These are phyloP conservation scores for Trachelipus rathkii DNA, from an alignment of 1,140 invertebrate species.

Conservation along the genomic window DNA sequence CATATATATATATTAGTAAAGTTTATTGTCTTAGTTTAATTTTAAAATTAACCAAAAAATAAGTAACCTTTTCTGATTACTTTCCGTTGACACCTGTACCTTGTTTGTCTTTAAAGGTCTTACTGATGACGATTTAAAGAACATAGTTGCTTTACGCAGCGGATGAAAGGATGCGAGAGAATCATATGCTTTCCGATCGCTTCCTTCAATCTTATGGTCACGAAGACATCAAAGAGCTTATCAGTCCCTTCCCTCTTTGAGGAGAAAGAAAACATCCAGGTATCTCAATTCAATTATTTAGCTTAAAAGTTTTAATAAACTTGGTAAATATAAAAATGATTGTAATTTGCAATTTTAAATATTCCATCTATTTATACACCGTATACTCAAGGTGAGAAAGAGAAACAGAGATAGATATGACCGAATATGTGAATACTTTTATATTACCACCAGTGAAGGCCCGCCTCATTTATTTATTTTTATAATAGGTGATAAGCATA, in stretches of 20 bases:
- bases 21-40: no score
- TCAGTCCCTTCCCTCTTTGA: constrained; percentile 90
- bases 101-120: constrained; percentile 66
- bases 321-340: no score
- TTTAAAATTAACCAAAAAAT: no score
- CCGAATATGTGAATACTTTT: no score
- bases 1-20: no score
- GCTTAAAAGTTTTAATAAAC: background rate
- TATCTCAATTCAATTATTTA: constrained; percentile 47
- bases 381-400: no score
- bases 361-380: no score
- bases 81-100: no score
- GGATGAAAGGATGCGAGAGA: constrained; percentile 87
- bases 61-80: no score
- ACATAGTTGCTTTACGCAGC: constrained; percentile 82
- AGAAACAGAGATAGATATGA: no score
- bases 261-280: constrained; percentile 97
- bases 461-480: background rate
- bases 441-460: no score
- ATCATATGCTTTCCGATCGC: constrained; percentile 93
- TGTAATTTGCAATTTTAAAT: no score
- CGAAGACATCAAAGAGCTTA: constrained; percentile 90
- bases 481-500: constrained; percentile 48
- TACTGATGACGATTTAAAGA: constrained; percentile 92
- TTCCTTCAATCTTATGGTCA: constrained; percentile 98